Conservation (phyloP, 2,888 invertebrate species). For the Morinoia aosen region DNA sequence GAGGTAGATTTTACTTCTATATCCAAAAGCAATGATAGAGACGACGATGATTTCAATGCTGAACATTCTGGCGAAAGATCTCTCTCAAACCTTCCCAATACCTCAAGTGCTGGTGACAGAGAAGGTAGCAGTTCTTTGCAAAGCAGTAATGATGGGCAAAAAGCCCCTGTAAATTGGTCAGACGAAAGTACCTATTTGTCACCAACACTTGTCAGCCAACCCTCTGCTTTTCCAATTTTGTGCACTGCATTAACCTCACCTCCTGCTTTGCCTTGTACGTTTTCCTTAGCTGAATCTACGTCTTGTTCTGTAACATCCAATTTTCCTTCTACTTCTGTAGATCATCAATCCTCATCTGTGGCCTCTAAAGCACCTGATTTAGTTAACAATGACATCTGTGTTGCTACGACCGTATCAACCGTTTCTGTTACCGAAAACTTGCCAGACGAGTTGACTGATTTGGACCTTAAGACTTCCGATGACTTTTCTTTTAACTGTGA, state of each 20-base stretch:
- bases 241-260: neutral
- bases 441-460: neutral
- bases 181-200: constrained; percentile 67
- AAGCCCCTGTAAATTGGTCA: constrained; percentile 62
- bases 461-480: neutral
- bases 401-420: neutral
- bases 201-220: constrained; percentile 7
- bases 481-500: neutral
- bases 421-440: neutral
- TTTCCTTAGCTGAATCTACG: neutral
- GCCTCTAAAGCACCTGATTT: constrained; percentile 8
- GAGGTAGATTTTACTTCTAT: constrained; percentile 56
- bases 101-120: constrained; percentile 48
- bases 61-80: constrained; percentile 54
- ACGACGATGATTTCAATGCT: constrained; percentile 56
- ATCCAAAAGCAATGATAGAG: constrained; percentile 56
- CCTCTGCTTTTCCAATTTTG: constrained; percentile 12
- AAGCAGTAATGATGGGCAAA: constrained; percentile 54
- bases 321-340: neutral
- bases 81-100: constrained; percentile 57
- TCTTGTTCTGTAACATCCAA: constrained; percentile 31
- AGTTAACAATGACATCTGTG: neutral
- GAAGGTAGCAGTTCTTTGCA: constrained; percentile 39
- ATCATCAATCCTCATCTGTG: neutral
- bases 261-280: constrained; percentile 22